A percentile compares a stretch with the other conserved stretches of the same genome.
phyloP scores from a whole-genome alignment of 2,113 vertebrate genomes.

The Crotalus tigris region DNA sequence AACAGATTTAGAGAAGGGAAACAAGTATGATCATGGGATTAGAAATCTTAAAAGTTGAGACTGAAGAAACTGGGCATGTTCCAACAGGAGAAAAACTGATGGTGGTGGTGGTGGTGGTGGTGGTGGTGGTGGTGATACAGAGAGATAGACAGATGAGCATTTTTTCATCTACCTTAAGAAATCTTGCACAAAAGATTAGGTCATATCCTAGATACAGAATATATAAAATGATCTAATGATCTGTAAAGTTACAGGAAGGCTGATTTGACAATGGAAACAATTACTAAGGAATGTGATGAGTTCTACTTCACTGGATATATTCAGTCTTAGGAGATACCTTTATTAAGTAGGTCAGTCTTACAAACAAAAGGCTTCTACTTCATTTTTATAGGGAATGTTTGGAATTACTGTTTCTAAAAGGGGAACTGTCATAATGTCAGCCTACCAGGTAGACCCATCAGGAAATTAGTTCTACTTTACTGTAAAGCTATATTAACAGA shows the following conservation, averaged over 20 bases:
- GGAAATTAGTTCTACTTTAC: neutral
- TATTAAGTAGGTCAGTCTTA: neutral
- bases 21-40: neutral
- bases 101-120: neutral
- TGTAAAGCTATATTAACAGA: neutral
- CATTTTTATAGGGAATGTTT: neutral
- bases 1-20: neutral
- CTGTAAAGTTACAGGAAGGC: neutral
- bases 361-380: neutral
- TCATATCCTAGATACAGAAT: neutral
- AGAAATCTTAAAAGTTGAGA: neutral
- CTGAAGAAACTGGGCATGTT: neutral
- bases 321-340: neutral
- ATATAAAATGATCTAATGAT: neutral
- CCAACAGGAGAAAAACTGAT: neutral
- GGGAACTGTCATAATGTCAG: neutral
- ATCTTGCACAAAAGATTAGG: neutral
- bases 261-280: neutral
- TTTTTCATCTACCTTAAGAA: neutral
- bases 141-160: neutral
- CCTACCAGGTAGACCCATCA: neutral
- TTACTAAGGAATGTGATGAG: neutral
- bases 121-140: neutral
- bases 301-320: neutral
- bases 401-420: neutral